These are phyloP conservation scores for Papilio machaon DNA, from an alignment of 1,140 invertebrate species.

Conservation along the genomic window DNA sequence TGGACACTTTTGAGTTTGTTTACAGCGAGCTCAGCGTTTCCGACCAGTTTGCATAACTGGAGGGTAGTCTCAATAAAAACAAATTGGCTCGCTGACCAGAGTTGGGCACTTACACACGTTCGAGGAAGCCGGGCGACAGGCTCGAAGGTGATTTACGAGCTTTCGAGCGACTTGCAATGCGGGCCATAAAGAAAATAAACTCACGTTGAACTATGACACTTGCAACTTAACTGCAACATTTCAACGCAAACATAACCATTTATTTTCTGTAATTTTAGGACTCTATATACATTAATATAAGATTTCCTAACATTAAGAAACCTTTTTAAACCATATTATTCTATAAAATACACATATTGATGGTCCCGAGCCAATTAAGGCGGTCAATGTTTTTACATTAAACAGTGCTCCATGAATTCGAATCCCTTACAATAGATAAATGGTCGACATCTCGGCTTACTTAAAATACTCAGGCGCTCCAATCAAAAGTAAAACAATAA, in stretches of 20 bases:
- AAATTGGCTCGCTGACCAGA: constrained; percentile 76
- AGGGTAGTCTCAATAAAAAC: constrained; percentile 80
- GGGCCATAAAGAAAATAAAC: constrained; percentile 36
- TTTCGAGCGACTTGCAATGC: constrained; percentile 53
- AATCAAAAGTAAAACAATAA: constrained; percentile 45
- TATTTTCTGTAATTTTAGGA: not conserved
- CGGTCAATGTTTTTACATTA: constrained; percentile 26
- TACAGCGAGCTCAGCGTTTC: constrained; percentile 76
- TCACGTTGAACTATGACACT: constrained; percentile 36
- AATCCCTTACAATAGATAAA: constrained; percentile 37
- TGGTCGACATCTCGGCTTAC: constrained; percentile 29
- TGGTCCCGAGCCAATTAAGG: constrained; percentile 23
- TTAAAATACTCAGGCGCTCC: constrained; percentile 40
- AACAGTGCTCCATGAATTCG: constrained; percentile 7
- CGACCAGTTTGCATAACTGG: constrained; percentile 77
- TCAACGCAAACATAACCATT: constrained; percentile 34
- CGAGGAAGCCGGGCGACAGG: constrained; percentile 75
- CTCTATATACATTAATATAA: not conserved
- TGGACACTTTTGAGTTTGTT: constrained; percentile 72
- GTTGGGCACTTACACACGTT: constrained; percentile 76
- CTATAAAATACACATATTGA: constrained; percentile 36
- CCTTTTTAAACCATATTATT: not conserved
- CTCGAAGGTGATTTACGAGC: constrained; percentile 69
- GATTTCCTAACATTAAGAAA: not conserved
- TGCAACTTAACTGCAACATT: constrained; percentile 34